Evolutionary conservation across 2,797 vertebrate genomes (phyloP).

Genomic region (Schizopygopsis pylzovi): DNA sequence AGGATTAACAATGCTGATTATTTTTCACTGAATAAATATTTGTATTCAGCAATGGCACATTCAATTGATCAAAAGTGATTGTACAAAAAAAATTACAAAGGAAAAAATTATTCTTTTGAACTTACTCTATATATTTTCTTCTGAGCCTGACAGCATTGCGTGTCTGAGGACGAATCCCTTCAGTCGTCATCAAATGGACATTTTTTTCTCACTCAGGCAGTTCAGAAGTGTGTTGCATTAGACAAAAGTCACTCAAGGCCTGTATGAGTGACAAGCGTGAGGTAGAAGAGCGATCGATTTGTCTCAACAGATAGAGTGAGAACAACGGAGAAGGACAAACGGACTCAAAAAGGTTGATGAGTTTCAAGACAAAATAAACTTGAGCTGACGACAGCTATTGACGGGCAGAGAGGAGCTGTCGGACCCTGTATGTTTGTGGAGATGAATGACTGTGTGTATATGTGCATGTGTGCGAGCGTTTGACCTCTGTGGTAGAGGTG

Average conservation of each 20-base stretch:
- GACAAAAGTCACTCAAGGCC: conserved; percentile 16
- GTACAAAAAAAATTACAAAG: too few species aligned
- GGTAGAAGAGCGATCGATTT: conserved; percentile 18
- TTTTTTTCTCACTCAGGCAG: background rate
- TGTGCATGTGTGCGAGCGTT: conserved; percentile 36
- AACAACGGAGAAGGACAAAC: conserved; percentile 31
- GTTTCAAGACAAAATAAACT: conserved; percentile 18
- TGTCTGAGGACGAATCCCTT: background rate
- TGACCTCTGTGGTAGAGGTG: conserved; percentile 61
- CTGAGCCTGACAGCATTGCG: too few species aligned
- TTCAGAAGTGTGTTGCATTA: conserved; percentile 10
- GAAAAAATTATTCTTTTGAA: too few species aligned
- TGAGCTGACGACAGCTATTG: conserved; percentile 28
- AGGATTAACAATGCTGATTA: too few species aligned
- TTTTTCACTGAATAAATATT: too few species aligned
- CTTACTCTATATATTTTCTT: background rate
- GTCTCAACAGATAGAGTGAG: conserved; percentile 16
- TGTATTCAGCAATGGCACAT: too few species aligned
- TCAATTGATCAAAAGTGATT: too few species aligned
- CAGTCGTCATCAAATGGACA: background rate
- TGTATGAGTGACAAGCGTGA: conserved; percentile 19
- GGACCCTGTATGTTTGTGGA: background rate
- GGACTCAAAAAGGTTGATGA: conserved; percentile 9
- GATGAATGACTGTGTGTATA: conserved; percentile 34
- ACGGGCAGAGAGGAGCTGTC: conserved; percentile 6